Evolutionary conservation across 2,888 invertebrate species (phyloP).

Genomic region (Monochamus alternatus): DNA sequence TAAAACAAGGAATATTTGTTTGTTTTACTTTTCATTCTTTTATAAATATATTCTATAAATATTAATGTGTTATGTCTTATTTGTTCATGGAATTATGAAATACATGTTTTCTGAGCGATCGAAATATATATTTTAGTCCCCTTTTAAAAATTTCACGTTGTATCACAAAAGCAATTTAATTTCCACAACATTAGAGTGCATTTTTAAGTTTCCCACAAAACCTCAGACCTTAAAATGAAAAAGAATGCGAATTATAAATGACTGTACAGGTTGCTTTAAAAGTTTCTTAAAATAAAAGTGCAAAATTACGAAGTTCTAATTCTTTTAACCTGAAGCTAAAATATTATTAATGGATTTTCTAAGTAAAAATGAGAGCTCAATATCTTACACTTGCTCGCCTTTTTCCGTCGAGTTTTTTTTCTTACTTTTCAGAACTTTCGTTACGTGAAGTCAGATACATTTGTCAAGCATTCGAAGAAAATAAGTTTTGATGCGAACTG

Average conservation of each 20-base stretch:
- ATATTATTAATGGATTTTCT: constrained; percentile 65
- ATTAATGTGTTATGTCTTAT: too few relatives aligned
- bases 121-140: not conserved
- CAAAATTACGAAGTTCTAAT: constrained; percentile 63
- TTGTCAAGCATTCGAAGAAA: constrained; percentile 57
- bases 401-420: constrained; percentile 50
- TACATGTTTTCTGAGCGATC: too few relatives aligned
- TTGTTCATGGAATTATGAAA: too few relatives aligned
- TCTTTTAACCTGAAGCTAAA: constrained; percentile 64
- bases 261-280: constrained; percentile 59
- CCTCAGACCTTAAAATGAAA: constrained; percentile 46
- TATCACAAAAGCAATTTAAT: constrained; percentile 35
- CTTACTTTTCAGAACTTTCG: constrained; percentile 52
- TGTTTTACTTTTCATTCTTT: not conserved
- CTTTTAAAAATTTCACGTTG: constrained; percentile 26
- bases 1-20: too few relatives aligned
- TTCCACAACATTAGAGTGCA: constrained; percentile 48
- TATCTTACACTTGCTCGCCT: constrained; percentile 58
- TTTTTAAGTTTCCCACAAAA: constrained; percentile 50
- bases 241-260: constrained; percentile 58
- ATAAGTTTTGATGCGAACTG: constrained; percentile 56
- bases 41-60: too few relatives aligned
- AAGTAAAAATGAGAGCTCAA: constrained; percentile 61
- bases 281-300: constrained; percentile 56
- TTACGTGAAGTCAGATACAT: constrained; percentile 56